Evolutionary conservation across 1,140 invertebrate species (phyloP), one percentile per base, ranked within the genome.

Genomic region (Drosophila mauritiana): DNA sequence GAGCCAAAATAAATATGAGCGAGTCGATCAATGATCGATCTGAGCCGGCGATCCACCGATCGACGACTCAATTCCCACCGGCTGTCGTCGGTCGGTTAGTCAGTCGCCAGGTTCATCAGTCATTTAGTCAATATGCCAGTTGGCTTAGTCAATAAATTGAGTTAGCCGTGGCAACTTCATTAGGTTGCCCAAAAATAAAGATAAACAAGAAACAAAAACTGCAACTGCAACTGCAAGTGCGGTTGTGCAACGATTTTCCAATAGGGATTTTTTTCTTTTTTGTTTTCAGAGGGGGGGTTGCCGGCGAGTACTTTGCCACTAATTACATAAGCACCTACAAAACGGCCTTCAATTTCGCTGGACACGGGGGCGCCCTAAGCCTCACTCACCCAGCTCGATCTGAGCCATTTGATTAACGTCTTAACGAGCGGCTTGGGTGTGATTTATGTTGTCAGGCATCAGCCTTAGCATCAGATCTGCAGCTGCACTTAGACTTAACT

Each of bases 331-430:
- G 79, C 84, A 88, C 78, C 67, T 77, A 57, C 61, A 46, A 17
- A 25, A 36, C 69, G 80, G 80, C 80, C 80, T 83, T 83, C 80
- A 78, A 83, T 83, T 79, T 74, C 51, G 58, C 61, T 88, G 82
- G 64, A 83, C 55, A 45, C 54, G 54, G 22, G 59, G 48, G 61
- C 53, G 72, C 73, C 73, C 73, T 76, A 76, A 65, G 59, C 22
- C 45, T 51, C 31, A 15, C 31, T n/a, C 22, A n/a, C 31, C 3
- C 64, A 37, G 67, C 48, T 48, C 61, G 46, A 75, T 57, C 69
- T 43, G 67, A 88, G 83, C 73, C 68, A 78, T 86, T 86, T 86
- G 82, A 86, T 86, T 82, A 86, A 88, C 83, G 83, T 82, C 83
- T 86, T 88, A 88, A 78, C 82, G 83, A 88, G 69, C 78, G 63